Evolutionary conservation across 2,797 vertebrate genomes (phyloP).

Genomic region (Enteromius thamalakanensis): DNA sequence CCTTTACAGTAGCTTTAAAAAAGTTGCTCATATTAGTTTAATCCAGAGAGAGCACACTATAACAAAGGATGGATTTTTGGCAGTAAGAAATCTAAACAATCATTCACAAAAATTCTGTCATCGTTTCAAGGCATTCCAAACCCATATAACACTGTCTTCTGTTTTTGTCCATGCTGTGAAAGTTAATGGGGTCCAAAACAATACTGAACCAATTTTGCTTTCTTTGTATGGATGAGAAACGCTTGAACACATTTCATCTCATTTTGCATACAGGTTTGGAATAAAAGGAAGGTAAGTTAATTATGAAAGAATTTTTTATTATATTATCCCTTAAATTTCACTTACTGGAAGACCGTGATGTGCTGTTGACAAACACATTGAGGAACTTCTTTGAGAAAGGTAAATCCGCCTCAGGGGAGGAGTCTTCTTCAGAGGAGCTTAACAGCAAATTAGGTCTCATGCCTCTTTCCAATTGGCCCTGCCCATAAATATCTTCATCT

Average conservation of each 20-base stretch:
- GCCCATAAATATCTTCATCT: constrained; percentile 63
- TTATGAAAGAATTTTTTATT: not conserved
- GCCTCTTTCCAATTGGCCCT: constrained; percentile 64
- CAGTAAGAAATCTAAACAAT: not conserved
- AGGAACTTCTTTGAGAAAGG: constrained; percentile 99
- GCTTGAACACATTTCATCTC: not conserved
- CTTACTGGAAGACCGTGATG: constrained; percentile 97
- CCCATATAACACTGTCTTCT: too few relatives aligned
- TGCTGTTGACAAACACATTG: constrained; percentile 98
- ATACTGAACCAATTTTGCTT: not conserved
- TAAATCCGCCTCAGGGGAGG: constrained; percentile 92
- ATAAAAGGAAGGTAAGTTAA: not conserved
- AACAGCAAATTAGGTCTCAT: constrained; percentile 73
- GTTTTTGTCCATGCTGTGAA: not conserved
- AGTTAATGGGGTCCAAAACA: not conserved
- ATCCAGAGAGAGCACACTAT: not conserved
- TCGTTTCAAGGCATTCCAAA: not conserved
- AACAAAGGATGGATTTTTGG: not conserved
- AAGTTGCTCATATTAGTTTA: not conserved
- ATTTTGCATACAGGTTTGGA: not conserved
- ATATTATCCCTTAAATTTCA: constrained; percentile 41
- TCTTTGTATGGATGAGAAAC: not conserved
- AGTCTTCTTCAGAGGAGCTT: constrained; percentile 84
- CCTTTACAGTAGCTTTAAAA: not conserved
- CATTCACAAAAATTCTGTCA: not conserved